These are phyloP conservation scores for Petrocephalus schoutedeni DNA, from an alignment of 2,797 vertebrate genomes.

Conservation along the genomic window DNA sequence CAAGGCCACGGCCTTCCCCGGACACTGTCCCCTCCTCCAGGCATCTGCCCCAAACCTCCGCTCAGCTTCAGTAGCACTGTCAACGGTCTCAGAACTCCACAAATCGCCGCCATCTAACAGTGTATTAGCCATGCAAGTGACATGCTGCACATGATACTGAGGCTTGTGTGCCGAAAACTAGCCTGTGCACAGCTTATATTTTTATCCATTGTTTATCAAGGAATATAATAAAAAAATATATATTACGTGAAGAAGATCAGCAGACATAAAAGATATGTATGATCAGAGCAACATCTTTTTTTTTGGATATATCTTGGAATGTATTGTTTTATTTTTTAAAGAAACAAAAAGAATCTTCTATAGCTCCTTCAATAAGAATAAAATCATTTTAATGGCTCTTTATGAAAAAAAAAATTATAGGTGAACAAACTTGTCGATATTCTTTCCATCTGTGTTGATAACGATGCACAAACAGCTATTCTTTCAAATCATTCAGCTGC, in stretches of 20 bases:
- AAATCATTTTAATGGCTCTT: conserved; percentile 13
- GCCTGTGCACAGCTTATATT: not conserved
- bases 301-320: not conserved
- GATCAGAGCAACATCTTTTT: not conserved
- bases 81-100: not conserved
- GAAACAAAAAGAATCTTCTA: not conserved
- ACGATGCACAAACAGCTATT: conserved; percentile 2
- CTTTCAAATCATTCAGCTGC: conserved; percentile 7
- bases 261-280: not conserved
- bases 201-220: not conserved
- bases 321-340: not conserved
- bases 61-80: not conserved
- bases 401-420: conserved; percentile 20
- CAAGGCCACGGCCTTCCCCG: conserved; percentile 49
- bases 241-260: not conserved
- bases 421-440: conserved; percentile 18
- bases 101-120: not conserved
- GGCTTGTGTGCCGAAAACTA: not conserved
- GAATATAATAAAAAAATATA: not conserved
- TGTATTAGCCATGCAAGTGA: not conserved
- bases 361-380: not conserved
- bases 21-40: not conserved
- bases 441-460: conserved; percentile 17
- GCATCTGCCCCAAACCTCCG: not conserved
- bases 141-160: not conserved